Conservation (phyloP, 2,888 invertebrate species). For the Bursaphelenchus okinawaensis region DNA sequence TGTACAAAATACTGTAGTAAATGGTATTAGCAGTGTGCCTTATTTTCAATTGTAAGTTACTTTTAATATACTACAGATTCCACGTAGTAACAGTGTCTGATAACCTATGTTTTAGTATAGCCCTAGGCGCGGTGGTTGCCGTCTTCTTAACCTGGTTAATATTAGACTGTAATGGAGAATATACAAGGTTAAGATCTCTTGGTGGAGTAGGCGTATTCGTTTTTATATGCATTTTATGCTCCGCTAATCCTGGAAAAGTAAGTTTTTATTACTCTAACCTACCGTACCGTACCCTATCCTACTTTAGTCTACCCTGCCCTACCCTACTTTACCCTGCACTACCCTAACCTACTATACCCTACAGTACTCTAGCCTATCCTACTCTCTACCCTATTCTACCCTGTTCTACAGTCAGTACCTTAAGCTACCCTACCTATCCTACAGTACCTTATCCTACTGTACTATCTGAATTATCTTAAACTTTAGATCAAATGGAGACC, state of each 20-base stretch:
- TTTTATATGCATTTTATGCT: conserved; percentile 19
- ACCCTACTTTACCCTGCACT: not conserved
- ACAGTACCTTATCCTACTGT: not conserved
- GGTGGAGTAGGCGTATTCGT: conserved; percentile 18
- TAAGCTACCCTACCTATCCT: not conserved
- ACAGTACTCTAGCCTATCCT: not conserved
- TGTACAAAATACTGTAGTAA: not conserved
- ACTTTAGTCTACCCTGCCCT: not conserved
- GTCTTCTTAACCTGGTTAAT: conserved; percentile 22
- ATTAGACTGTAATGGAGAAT: conserved; percentile 16
- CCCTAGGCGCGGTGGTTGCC: conserved; percentile 12
- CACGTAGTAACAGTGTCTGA: not conserved
- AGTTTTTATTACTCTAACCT: not conserved
- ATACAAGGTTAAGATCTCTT: conserved; percentile 23
- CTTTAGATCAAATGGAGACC: conserved; percentile 66
- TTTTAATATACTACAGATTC: not conserved
- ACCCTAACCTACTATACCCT: not conserved
- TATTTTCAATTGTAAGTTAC: not conserved
- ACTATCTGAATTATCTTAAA: not conserved
- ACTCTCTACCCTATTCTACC: not conserved
- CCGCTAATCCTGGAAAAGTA: conserved; percentile 25
- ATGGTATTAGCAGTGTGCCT: not conserved
- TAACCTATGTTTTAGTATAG: conserved; percentile 15
- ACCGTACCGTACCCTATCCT: not conserved
- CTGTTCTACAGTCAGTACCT: not conserved